phyloP scores from a whole-genome alignment of 2,113 vertebrate species.

The Melanotaenia duboulayi region DNA sequence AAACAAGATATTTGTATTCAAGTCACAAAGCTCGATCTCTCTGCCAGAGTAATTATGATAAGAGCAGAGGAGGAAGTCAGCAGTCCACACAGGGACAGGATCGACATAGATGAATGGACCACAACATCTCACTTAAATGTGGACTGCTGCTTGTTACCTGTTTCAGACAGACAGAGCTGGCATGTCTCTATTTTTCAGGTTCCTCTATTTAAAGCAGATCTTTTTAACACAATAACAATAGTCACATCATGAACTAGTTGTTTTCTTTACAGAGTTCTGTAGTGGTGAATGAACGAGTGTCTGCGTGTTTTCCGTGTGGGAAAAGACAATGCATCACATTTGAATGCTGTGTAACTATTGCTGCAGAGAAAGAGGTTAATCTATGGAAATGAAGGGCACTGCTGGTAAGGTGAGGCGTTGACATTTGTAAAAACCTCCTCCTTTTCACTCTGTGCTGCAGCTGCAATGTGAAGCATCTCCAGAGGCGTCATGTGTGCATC shows the following conservation, averaged over 20 bases:
- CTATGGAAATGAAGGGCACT: constrained; percentile 55
- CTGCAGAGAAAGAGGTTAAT: constrained; percentile 58
- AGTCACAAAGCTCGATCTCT: neutral
- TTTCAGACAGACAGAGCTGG: neutral
- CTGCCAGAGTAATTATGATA: constrained; percentile 2
- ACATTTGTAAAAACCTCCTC: constrained; percentile 55
- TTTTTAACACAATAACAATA: neutral
- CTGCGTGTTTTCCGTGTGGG: too few relatives aligned
- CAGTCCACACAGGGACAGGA: neutral
- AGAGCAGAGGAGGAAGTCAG: constrained; percentile 1
- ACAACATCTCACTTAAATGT: neutral
- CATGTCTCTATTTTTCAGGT: too few relatives aligned
- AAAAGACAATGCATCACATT: constrained; percentile 1
- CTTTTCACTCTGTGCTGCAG: constrained; percentile 73
- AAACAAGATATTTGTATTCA: neutral
- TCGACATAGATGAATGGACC: neutral
- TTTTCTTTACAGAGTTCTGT: neutral
- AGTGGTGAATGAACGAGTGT: neutral
- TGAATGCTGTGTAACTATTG: constrained; percentile 49
- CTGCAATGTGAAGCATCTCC: constrained; percentile 93
- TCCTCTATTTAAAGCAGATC: neutral
- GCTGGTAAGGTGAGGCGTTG: constrained; percentile 46
- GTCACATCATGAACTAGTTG: neutral
- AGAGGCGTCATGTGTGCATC: constrained; percentile 95
- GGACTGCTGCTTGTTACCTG: neutral